phyloP scores from a whole-genome alignment of 2,797 vertebrate species.

The Streptopelia turtur region DNA sequence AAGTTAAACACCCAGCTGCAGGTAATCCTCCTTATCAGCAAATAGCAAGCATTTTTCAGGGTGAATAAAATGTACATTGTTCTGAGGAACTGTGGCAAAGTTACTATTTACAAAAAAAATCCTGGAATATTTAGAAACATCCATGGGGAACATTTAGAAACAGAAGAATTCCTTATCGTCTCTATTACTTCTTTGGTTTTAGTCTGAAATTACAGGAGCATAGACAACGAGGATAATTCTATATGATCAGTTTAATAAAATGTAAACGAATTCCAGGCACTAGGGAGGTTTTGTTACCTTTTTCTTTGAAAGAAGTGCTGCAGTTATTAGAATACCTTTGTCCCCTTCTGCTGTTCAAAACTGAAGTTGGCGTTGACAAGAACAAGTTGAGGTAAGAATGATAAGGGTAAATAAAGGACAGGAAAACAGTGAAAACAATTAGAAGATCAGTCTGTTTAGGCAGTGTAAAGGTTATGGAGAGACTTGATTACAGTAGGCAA shows the following conservation, averaged over 20 bases:
- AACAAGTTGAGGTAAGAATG: background rate
- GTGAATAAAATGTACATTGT: background rate
- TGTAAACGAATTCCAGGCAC: background rate
- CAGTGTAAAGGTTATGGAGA: background rate
- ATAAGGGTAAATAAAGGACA: background rate
- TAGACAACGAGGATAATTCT: background rate
- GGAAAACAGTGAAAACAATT: background rate
- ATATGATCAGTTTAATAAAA: background rate
- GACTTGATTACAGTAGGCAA: background rate
- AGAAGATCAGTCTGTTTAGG: background rate
- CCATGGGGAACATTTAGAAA: background rate
- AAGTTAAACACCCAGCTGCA: constrained; percentile 68
- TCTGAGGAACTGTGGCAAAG: background rate
- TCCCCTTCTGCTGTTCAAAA: background rate
- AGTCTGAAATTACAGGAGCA: background rate
- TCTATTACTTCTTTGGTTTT: background rate
- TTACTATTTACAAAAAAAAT: background rate
- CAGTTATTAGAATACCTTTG: background rate
- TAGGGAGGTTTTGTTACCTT: background rate
- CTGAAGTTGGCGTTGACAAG: background rate
- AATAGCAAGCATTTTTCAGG: background rate
- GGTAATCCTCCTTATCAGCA: constrained; percentile 64
- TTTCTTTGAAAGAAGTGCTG: background rate
- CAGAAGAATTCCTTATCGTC: background rate
- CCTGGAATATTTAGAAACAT: background rate